Base-by-base conservation (phyloP, 1,140 invertebrate genomes). In the Drosophila pallidifrons region DNA sequence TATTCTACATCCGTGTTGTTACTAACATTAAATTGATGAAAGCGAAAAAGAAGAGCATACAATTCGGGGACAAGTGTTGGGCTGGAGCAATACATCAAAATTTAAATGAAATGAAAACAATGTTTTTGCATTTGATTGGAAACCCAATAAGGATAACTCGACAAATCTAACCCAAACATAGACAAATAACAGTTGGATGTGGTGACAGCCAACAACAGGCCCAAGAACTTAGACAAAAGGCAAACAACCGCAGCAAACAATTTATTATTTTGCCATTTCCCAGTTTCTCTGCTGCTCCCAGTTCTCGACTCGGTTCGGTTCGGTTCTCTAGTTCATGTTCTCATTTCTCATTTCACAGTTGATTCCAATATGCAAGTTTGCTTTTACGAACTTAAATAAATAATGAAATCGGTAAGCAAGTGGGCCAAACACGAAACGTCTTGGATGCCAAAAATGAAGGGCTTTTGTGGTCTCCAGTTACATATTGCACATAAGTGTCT, bases 41-140 rank as follows among this genome's bases (percentile, higher is more conserved):
- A 43, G 13, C 3, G 41, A 43, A n/a, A 43, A 43, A n/a, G 41
- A 43, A 13, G 41, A 3, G 41, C 3, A 13, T 43, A 7, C 38
- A 41, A 41, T 38, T 38, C 35, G 10, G 35, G 20, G 41, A n/a
- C 4, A 7, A 13, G 3, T n/a, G 11, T 43, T n/a, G 52, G 60
- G 32, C 8, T 25, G 28, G 38, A 59, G 32, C 68, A 75, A 80
- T 82, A 77, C 16, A 68, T 73, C 68, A 83, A 72, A 73, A 81
- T 89, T 89, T 85, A 77, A 90, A 89, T 89, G 54, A 90, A 90
- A 89, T 85, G 78, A 89, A 89, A 89, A 89, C 85, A 88, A 85
- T 85, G 74, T 71, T 83, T 78, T 80, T 79, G 78, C 65, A 66
- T 80, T 80, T 78, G 68, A 77, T 87, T 82, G 72, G 69, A 63